A percentile compares a stretch with the other conserved stretches of the same genome.
Evolutionary conservation across 2,113 vertebrate species (phyloP).

Genomic region (Corvus cornix): DNA sequence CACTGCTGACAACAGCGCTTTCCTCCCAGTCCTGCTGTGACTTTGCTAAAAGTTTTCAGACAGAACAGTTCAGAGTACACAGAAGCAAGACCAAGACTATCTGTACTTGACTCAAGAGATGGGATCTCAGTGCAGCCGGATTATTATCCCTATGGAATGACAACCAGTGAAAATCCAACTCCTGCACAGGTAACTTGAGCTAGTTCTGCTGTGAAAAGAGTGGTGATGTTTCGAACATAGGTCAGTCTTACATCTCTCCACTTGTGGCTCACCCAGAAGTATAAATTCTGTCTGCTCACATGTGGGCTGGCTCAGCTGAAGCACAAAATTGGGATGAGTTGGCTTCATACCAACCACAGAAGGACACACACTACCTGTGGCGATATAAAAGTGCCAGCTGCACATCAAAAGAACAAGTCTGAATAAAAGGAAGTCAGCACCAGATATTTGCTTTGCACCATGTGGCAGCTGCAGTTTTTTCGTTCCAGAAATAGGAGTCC

Average conservation of each 20-base stretch:
- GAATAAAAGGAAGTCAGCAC: background rate
- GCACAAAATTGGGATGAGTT: background rate
- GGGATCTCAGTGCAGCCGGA: background rate
- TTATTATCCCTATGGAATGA: background rate
- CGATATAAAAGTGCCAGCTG: background rate
- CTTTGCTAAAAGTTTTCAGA: background rate
- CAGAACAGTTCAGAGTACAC: background rate
- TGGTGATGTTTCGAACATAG: accelerated
- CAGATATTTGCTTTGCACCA: background rate
- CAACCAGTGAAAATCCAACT: background rate
- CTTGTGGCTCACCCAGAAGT: background rate
- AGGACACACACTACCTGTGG: background rate
- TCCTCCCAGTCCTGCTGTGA: background rate
- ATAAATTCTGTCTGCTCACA: background rate
- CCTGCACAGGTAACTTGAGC: background rate
- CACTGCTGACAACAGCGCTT: background rate
- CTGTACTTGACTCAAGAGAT: background rate
- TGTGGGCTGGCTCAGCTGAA: background rate
- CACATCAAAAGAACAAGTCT: background rate
- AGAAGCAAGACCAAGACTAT: background rate
- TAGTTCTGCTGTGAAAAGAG: background rate
- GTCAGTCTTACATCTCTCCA: background rate
- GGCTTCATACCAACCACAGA: background rate
- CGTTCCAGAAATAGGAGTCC: background rate
- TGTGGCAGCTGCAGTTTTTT: background rate